Evolutionary conservation across 23 tunicate species (phyloP).

Genomic region (Oikopleura vanhoeffeni): DNA sequence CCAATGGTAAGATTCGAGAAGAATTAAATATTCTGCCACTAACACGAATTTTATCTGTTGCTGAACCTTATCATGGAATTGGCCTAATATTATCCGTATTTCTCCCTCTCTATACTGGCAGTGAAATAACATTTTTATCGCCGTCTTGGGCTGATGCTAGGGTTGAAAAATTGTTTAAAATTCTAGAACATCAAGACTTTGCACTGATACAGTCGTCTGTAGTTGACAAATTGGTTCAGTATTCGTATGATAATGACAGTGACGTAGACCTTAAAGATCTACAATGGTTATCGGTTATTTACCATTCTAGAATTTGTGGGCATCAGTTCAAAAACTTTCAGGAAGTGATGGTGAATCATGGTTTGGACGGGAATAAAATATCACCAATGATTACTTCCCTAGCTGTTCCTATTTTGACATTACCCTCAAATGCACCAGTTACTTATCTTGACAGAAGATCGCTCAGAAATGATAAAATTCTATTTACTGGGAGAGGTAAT

Average conservation of each 20-base stretch:
- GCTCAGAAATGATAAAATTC: constrained; percentile 6
- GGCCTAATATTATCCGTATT: constrained; percentile 5
- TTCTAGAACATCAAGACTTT: background rate
- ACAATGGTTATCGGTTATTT: background rate
- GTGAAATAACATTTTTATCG: background rate
- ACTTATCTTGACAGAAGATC: background rate
- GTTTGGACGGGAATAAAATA: background rate
- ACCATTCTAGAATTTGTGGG: background rate
- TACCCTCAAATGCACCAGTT: background rate
- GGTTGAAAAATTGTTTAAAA: background rate
- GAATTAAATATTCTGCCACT: background rate
- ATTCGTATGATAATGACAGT: background rate
- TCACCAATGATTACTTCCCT: background rate
- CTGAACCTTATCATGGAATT: background rate
- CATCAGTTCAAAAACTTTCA: background rate
- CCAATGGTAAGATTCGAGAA: no score
- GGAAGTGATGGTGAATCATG: background rate
- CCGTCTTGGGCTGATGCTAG: background rate
- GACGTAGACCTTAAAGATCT: background rate
- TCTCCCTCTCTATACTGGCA: background rate
- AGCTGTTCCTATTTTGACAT: background rate
- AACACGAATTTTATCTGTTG: background rate
- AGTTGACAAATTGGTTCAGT: background rate
- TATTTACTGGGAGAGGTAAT: background rate
- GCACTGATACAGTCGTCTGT: background rate